Evolutionary conservation across 2,888 invertebrate species (phyloP), one percentile per base, ranked within the genome.

Genomic region (Archaeoteleia sp.): DNA sequence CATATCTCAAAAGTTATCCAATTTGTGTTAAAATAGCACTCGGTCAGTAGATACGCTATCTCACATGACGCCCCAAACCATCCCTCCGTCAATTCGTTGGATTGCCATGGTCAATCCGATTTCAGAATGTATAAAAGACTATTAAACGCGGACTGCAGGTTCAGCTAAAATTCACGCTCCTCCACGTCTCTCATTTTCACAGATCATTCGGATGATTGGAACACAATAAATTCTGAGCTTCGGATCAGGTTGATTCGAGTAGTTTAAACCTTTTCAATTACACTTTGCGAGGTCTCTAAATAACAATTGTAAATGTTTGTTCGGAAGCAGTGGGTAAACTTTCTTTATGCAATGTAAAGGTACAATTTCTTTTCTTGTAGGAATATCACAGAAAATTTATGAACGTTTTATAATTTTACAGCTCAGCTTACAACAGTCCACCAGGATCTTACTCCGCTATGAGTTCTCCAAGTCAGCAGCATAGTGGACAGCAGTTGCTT

Each of bases 381-480:
- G n/a, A n/a, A n/a, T n/a, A n/a, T n/a, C n/a, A n/a, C n/a, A n/a
- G n/a, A n/a, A n/a, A n/a, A n/a, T n/a, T n/a, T n/a, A n/a, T n/a
- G n/a, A n/a, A n/a, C n/a, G n/a, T n/a, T n/a, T n/a, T n/a, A 34
- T 58, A 25, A 53, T 48, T 27, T 74, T 72, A 2, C 75, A 86
- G 85, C 70, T 83, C 86, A 23, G 81, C 86, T 35, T 87, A 87
- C 73, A 85, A 81, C 69, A 84, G 81, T 68, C 84, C 85, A 12
- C 85, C 84, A 69, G 87, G 87, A 34, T 88, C 88, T 40, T 89
- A 89, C 63, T 88, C 89, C 62, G 87, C 88, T 49, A 89, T 90
- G 72, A 89, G 87, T 78, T 89, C 89, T 68, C 88, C 89, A 70
- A 88, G 88, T 51, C 89, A 89, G 71, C 89, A 89, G 71, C 89